These are phyloP conservation scores for Calliopum simillimum DNA, from an alignment of 2,888 invertebrate species.

Conservation along the genomic window DNA sequence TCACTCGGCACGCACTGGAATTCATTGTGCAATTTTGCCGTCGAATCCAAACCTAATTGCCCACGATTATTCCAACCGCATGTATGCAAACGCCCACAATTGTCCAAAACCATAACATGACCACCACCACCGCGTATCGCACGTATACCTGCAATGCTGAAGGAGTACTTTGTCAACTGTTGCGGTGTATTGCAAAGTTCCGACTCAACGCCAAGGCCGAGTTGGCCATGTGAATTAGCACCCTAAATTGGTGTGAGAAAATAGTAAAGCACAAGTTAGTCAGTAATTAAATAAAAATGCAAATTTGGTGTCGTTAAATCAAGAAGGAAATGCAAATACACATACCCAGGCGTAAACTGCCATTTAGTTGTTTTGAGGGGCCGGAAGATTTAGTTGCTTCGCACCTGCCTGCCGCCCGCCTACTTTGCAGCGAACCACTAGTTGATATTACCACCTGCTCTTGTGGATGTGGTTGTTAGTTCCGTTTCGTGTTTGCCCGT, in stretches of 20 bases:
- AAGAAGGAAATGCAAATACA: slow-evolving; percentile 36
- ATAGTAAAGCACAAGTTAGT: slow-evolving; percentile 39
- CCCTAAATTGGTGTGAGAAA: slow-evolving; percentile 70
- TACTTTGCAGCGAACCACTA: slow-evolving; percentile 16
- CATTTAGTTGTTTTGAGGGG: slow-evolving; percentile 53
- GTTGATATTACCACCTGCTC: slow-evolving; percentile 39
- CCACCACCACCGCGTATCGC: slow-evolving; percentile 82
- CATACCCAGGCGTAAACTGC: slow-evolving; percentile 67
- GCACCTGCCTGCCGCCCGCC: background rate
- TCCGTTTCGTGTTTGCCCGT: slow-evolving; percentile 18
- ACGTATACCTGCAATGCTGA: slow-evolving; percentile 68
- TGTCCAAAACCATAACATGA: slow-evolving; percentile 78
- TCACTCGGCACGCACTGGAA: slow-evolving; percentile 68
- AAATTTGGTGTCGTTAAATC: background rate
- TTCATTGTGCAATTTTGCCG: slow-evolving; percentile 56
- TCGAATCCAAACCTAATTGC: slow-evolving; percentile 72
- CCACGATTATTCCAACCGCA: slow-evolving; percentile 85
- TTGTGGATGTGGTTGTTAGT: slow-evolving; percentile 39
- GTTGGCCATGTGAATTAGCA: slow-evolving; percentile 86
- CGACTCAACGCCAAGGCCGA: slow-evolving; percentile 75
- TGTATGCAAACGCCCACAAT: slow-evolving; percentile 76
- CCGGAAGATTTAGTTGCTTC: slow-evolving; percentile 7
- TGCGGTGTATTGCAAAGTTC: slow-evolving; percentile 76
- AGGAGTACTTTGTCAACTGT: slow-evolving; percentile 59
- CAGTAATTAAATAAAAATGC: background rate